phyloP scores from a whole-genome alignment of 2,113 vertebrate genomes.

The Microcebus jonahi region DNA sequence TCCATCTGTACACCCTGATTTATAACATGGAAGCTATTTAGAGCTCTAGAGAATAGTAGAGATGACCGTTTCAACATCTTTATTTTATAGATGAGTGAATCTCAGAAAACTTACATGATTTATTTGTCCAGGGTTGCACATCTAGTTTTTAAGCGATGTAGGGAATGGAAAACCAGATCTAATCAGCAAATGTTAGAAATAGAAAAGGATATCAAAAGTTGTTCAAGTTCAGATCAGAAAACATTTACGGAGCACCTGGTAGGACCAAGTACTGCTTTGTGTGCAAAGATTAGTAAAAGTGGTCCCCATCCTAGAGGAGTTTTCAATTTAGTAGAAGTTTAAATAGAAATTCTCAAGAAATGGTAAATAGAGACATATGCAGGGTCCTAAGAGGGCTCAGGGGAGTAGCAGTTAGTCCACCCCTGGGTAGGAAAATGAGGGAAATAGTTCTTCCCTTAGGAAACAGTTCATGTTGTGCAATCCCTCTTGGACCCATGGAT shows the following conservation, averaged over 20 bases:
- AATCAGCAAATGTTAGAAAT: not conserved
- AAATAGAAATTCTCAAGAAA: not conserved
- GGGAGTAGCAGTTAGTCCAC: not conserved
- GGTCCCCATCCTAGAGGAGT: not conserved
- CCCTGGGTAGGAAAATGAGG: not conserved
- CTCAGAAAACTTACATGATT: not conserved
- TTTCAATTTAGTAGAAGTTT: not conserved
- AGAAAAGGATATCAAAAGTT: not conserved
- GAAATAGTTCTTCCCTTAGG: not conserved
- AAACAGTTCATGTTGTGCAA: not conserved
- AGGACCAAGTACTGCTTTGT: not conserved
- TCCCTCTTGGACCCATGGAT: not conserved
- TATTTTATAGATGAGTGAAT: not conserved
- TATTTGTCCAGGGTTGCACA: not conserved
- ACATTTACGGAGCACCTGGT: not conserved
- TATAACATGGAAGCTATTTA: not conserved
- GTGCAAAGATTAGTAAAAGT: not conserved
- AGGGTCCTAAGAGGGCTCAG: not conserved
- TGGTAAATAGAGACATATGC: not conserved
- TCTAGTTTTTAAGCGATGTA: not conserved
- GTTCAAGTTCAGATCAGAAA: not conserved
- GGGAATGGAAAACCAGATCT: not conserved
- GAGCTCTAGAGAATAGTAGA: not conserved
- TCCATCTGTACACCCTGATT: not conserved
- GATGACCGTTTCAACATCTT: not conserved